Evolutionary conservation across 2,113 vertebrate genomes (phyloP).

Genomic region (Hiodon tergisus): DNA sequence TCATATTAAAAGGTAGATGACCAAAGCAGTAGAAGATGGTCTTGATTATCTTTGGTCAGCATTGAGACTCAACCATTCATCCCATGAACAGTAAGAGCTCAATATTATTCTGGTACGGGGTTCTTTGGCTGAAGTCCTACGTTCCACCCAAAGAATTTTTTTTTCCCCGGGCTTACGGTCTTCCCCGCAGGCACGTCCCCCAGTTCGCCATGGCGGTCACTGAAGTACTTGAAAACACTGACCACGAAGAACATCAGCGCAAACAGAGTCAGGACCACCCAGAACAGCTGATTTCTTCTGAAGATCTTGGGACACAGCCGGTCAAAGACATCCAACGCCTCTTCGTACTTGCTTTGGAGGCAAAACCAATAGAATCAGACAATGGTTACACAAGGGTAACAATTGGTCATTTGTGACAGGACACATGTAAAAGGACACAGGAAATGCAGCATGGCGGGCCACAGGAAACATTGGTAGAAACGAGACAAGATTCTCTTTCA

Average conservation of each 20-base stretch:
- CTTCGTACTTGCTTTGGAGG: conserved; percentile 55
- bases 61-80: neutral
- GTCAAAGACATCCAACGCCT: conserved; percentile 50
- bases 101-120: conserved; percentile 35
- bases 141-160: conserved; percentile 47
- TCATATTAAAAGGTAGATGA: conserved; percentile 28
- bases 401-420: neutral
- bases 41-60: conserved; percentile 21
- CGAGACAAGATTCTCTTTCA: too few relatives aligned
- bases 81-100: neutral
- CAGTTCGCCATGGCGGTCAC: conserved; percentile 45
- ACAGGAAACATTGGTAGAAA: too few relatives aligned
- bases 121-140: conserved; percentile 43
- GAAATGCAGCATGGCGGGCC: too few relatives aligned
- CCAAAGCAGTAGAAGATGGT: conserved; percentile 45
- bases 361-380: neutral
- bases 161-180: conserved; percentile 30
- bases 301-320: conserved; percentile 54
- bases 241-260: conserved; percentile 55
- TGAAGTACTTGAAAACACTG: conserved; percentile 60
- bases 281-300: conserved; percentile 49
- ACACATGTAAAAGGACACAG: too few relatives aligned
- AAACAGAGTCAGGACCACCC: conserved; percentile 52
- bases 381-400: neutral
- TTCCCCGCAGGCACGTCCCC: conserved; percentile 49